Conservation (phyloP, 2,888 invertebrate species). For the Sceliomorpha sp. region DNA sequence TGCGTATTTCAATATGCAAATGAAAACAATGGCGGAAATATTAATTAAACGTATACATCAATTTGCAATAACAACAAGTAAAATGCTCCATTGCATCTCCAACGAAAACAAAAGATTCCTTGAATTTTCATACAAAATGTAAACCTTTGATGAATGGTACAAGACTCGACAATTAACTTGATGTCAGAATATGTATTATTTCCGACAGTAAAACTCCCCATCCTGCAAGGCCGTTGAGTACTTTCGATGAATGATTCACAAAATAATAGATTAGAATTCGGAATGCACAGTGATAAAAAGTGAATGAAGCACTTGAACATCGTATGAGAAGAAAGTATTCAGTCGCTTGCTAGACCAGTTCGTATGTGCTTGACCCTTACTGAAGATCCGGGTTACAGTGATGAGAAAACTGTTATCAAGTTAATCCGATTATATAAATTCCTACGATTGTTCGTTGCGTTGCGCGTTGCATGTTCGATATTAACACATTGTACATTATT, state of each 20-base stretch:
- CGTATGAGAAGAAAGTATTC: not conserved
- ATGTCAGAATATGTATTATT: too few species aligned
- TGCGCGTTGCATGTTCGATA: too few species aligned
- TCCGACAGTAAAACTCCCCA: too few species aligned
- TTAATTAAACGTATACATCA: too few species aligned
- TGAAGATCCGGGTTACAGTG: slow-evolving; percentile 11
- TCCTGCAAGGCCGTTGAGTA: slow-evolving; percentile 13
- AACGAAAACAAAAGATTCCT: too few species aligned
- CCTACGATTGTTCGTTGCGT: slow-evolving; percentile 3
- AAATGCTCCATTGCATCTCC: too few species aligned
- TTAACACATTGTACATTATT: slow-evolving; percentile 1
- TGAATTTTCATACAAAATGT: too few species aligned
- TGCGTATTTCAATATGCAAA: too few species aligned
- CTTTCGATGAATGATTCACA: slow-evolving; percentile 37
- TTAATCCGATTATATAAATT: slow-evolving; percentile 21
- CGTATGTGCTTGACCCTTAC: slow-evolving; percentile 3
- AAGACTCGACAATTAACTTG: too few species aligned
- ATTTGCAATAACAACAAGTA: too few species aligned
- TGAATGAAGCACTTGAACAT: slow-evolving; percentile 23
- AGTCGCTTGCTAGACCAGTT: slow-evolving; percentile 5
- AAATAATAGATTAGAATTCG: slow-evolving; percentile 23
- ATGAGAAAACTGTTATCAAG: slow-evolving; percentile 14
- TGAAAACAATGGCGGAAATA: too few species aligned
- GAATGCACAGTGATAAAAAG: slow-evolving; percentile 20
- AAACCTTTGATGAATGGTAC: too few species aligned